These are phyloP conservation scores for Eristalinus aeneus DNA, from an alignment of 2,888 invertebrate species.

Conservation along the genomic window DNA sequence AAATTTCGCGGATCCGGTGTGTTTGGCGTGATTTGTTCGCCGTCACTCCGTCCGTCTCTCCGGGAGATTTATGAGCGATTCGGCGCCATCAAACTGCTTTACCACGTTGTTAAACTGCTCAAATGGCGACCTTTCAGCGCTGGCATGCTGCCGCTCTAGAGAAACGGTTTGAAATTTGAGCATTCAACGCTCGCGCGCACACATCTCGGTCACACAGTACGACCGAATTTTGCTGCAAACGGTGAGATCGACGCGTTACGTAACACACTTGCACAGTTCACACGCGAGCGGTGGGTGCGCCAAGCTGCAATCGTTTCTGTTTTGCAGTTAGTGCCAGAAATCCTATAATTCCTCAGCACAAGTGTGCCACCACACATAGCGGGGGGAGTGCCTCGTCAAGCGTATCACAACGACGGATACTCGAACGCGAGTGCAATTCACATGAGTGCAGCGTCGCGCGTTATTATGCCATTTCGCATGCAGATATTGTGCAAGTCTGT, in stretches of 20 bases:
- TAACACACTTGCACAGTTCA: slow-evolving; percentile 20
- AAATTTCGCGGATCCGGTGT: neutral
- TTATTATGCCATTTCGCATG: slow-evolving; percentile 53
- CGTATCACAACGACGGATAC: neutral
- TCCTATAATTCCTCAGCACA: slow-evolving; percentile 41
- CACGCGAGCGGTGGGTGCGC: slow-evolving; percentile 18
- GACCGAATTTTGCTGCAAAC: slow-evolving; percentile 37
- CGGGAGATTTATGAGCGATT: slow-evolving; percentile 7
- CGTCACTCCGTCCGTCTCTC: neutral
- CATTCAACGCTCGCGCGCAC: slow-evolving; percentile 56
- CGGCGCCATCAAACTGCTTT: neutral
- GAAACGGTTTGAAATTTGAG: slow-evolving; percentile 18
- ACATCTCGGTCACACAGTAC: slow-evolving; percentile 38
- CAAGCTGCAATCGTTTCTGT: slow-evolving; percentile 12
- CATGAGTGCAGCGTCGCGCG: slow-evolving; percentile 27
- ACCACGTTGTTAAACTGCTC: neutral
- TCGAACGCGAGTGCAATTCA: slow-evolving; percentile 13
- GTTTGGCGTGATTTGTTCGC: neutral
- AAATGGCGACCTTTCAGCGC: neutral
- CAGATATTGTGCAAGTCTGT: slow-evolving; percentile 46
- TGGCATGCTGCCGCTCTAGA: neutral
- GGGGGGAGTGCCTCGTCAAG: slow-evolving; percentile 30
- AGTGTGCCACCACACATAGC: slow-evolving; percentile 43
- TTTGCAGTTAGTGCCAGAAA: slow-evolving; percentile 25
- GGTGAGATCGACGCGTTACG: slow-evolving; percentile 41